These are phyloP conservation scores for Belgica antarctica DNA, from an alignment of 2,888 invertebrate species.

Conservation along the genomic window DNA sequence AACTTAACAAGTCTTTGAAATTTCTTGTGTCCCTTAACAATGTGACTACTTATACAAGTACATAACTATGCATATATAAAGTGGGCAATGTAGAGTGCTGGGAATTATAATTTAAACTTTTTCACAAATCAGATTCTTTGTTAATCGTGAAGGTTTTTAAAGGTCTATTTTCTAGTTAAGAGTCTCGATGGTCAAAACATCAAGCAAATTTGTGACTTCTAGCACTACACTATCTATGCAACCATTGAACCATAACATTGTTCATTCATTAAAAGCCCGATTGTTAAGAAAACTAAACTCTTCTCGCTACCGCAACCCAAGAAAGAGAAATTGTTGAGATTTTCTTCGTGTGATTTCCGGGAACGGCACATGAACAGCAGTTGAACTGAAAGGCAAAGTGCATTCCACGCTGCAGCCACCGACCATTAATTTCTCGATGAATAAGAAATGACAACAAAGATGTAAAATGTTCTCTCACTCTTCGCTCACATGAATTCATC, in stretches of 20 bases:
- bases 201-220: too few species aligned
- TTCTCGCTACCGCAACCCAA: not conserved
- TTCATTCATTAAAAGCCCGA: conserved; percentile 27
- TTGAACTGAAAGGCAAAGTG: conserved; percentile 1
- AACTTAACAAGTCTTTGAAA: conserved; percentile 21
- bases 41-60: not conserved
- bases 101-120: too few species aligned
- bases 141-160: too few species aligned
- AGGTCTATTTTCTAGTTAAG: too few species aligned
- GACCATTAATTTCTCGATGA: conserved; percentile 5
- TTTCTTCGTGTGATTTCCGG: conserved; percentile 13
- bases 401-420: not conserved
- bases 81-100: too few species aligned
- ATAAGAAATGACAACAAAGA: conserved; percentile 17
- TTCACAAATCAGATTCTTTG: too few species aligned
- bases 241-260: too few species aligned
- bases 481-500: not conserved
- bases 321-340: not conserved
- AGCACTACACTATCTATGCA: too few species aligned
- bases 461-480: not conserved
- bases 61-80: not conserved
- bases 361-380: not conserved
- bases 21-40: conserved; percentile 1
- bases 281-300: conserved; percentile 1
- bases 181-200: too few species aligned